Evolutionary conservation across 2,888 invertebrate species (phyloP), one percentile per base, ranked within the genome.

Genomic region (Drosophila greeni): DNA sequence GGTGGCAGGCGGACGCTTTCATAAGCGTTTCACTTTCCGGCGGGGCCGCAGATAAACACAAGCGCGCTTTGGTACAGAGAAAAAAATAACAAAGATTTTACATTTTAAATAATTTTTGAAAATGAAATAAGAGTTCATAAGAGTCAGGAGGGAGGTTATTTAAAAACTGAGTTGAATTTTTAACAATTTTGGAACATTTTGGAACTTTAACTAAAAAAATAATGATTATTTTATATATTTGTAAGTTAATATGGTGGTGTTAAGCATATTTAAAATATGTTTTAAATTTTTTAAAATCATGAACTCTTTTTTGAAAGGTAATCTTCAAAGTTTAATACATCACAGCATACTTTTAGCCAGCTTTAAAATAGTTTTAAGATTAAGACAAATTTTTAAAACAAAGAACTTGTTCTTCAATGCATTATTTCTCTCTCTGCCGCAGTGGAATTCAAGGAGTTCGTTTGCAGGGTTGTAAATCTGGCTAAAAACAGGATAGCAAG

Each of bases 1-100:
- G 18, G 24, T 33, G 48, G 33, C 34, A 34, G 67, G 70, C 79
- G 81, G 84, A 84, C 73, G 76, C 48, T 73, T 68, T 71, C 76
- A 82, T 75, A 84, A 84, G 70, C 80, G 73, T 76, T 82, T 81
- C 82, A 79, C 84, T 84, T 81, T 82, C 84, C 84, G 84, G 72
- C 74, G 75, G 60, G 60, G 72, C 56, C 72, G 54, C 69, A 72
- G 81, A 80, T 77, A 81, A 75, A 70, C 65, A 69, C 42, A 37
- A 47, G 36, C 29, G 26, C 23, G 26, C 12, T 51, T 20, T 9
- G 16, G 23, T 34, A 54, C 43, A 5, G 29, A 14, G 7, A 24
- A 11, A 34, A 20, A 45, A 14, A 18, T 20, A 12, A 1, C 3
- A 1, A 12, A 20, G 3, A 12, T 20, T 23, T 40, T 23, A 14